Conservation (phyloP, 2,888 invertebrate species). For the Chydorus sphaericus region DNA sequence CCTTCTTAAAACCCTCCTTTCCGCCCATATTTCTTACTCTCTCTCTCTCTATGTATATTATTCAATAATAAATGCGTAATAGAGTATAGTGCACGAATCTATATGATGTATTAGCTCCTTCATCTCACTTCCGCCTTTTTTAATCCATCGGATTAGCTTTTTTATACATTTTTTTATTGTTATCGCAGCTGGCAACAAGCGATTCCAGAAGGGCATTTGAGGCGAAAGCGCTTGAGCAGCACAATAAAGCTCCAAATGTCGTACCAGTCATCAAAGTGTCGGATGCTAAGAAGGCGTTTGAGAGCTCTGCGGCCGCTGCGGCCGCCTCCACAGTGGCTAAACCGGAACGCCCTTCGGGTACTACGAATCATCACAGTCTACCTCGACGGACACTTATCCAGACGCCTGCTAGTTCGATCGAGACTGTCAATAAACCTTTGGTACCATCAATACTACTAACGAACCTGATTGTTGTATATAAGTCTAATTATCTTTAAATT, state of each 20-base stretch:
- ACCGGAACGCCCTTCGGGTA: neutral
- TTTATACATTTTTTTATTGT: neutral
- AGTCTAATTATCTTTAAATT: neutral
- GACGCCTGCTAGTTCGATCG: constrained; percentile 1
- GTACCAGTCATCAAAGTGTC: constrained; percentile 70
- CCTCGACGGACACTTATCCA: constrained; percentile 15
- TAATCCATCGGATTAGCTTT: neutral
- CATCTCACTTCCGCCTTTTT: neutral
- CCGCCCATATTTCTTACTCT: too few relatives aligned
- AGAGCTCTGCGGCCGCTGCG: constrained; percentile 41
- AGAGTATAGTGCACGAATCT: too few relatives aligned
- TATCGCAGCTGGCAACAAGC: too few relatives aligned
- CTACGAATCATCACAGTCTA: constrained; percentile 1
- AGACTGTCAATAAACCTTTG: neutral
- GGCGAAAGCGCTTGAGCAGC: too few relatives aligned
- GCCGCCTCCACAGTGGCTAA: neutral
- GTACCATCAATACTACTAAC: too few relatives aligned
- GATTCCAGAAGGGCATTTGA: neutral
- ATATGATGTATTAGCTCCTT: too few relatives aligned
- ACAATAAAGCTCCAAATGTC: constrained; percentile 34
- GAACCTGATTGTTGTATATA: too few relatives aligned
- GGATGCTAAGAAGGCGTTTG: constrained; percentile 73
- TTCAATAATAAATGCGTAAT: too few relatives aligned
- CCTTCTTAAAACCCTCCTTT: too few relatives aligned
- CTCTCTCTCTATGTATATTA: too few relatives aligned